Conservation (phyloP, 2,113 vertebrate species). For the Epinephelus lanceolatus region DNA sequence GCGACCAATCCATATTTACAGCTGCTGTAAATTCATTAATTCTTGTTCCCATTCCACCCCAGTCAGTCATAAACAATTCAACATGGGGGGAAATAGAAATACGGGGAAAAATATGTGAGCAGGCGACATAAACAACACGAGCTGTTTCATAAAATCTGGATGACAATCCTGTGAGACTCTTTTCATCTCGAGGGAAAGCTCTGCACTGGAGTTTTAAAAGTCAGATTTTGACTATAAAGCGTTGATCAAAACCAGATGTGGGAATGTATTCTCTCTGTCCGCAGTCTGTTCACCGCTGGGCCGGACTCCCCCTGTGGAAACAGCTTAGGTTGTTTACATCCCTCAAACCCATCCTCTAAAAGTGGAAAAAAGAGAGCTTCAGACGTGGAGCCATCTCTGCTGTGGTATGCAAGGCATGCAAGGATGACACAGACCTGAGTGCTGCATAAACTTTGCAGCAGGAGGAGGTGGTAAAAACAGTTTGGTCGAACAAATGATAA, state of each 20-base stretch:
- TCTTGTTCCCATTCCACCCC: background rate
- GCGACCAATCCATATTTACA: constrained; percentile 58
- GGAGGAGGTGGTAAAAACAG: background rate
- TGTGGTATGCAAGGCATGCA: constrained; percentile 36
- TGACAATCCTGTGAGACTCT: constrained; percentile 1
- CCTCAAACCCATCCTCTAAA: background rate
- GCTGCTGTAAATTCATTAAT: constrained; percentile 63
- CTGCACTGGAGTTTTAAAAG: constrained; percentile 26
- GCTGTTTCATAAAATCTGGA: constrained; percentile 25
- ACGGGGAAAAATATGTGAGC: constrained; percentile 3
- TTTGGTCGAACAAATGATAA: background rate
- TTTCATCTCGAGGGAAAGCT: constrained; percentile 37
- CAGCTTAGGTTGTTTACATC: background rate
- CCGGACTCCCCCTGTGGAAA: constrained; percentile 20
- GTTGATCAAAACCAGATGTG: constrained; percentile 75
- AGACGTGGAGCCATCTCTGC: too few species aligned
- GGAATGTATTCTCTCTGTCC: constrained; percentile 50
- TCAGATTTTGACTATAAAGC: constrained; percentile 43
- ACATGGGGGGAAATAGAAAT: background rate
- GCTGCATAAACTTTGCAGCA: constrained; percentile 10
- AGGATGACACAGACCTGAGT: constrained; percentile 5
- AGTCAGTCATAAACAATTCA: constrained; percentile 25
- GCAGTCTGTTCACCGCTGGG: constrained; percentile 1
- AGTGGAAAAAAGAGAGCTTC: background rate
- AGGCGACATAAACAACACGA: constrained; percentile 12